Evolutionary conservation across 1,140 invertebrate species (phyloP).

Genomic region (Radopholus similis): DNA sequence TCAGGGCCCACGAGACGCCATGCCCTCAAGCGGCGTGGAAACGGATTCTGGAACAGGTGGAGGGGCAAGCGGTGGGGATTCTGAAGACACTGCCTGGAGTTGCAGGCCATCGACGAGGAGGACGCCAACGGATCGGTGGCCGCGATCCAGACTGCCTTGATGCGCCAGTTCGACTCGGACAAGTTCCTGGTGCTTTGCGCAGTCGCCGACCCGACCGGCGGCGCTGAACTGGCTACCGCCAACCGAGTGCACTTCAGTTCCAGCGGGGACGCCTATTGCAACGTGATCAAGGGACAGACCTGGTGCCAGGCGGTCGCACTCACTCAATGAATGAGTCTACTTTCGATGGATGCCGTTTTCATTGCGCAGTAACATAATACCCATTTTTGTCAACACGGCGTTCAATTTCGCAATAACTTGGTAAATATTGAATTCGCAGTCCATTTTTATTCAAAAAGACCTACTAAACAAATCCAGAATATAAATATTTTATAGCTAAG

Average conservation of each 20-base stretch:
- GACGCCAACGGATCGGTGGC: constrained; percentile 16
- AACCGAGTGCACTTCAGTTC: constrained; percentile 16
- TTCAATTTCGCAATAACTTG: too few species aligned
- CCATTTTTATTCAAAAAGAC: too few species aligned
- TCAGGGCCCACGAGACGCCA: constrained; percentile 14
- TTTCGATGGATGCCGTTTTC: too few species aligned
- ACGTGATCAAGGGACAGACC: background rate
- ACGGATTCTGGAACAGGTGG: constrained; percentile 19
- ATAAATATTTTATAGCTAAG: too few species aligned
- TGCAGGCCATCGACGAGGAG: constrained; percentile 5
- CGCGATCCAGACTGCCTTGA: constrained; percentile 11
- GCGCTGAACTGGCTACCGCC: background rate
- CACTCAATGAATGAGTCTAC: background rate
- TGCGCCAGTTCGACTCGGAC: background rate
- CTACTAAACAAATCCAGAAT: too few species aligned
- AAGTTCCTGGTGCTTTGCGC: constrained; percentile 1
- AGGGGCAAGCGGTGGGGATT: background rate
- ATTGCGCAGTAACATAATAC: too few species aligned
- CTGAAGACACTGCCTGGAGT: background rate
- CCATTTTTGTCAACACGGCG: too few species aligned
- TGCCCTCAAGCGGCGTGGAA: constrained; percentile 23
- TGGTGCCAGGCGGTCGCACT: constrained; percentile 19
- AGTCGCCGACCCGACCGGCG: background rate
- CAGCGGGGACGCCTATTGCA: constrained; percentile 8
- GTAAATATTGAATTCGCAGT: too few species aligned